Percentiles rank a stretch among this genome's conserved stretches.
Conservation (phyloP, 2,888 invertebrate genomes). For the Parapristionchus giblindavisi region DNA sequence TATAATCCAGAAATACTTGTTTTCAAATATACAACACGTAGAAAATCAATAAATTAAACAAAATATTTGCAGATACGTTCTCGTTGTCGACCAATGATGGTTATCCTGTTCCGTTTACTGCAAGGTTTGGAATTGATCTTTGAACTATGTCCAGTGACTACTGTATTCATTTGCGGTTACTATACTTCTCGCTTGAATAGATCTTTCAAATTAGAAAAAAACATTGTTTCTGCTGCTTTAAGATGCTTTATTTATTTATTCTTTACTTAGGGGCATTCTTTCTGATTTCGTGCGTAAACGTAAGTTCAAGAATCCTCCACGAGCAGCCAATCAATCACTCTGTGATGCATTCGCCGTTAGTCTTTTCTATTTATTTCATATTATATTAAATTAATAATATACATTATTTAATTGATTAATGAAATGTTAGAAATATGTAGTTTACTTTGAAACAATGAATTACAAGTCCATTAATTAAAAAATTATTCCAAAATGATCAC, state of each 20-base stretch:
- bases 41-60: background rate
- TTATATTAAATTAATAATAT: too few relatives aligned
- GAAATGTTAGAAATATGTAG: too few relatives aligned
- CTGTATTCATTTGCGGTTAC: background rate
- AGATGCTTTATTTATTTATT: too few relatives aligned
- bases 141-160: background rate
- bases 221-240: background rate
- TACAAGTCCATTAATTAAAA: too few relatives aligned
- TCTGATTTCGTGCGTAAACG: background rate
- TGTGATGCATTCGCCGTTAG: conserved; percentile 31
- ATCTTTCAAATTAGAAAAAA: background rate
- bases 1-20: background rate
- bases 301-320: conserved; percentile 13
- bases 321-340: background rate
- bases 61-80: conserved; percentile 28
- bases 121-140: background rate
- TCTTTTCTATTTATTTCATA: background rate
- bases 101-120: conserved; percentile 23
- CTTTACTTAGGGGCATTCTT: conserved; percentile 1
- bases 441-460: too few relatives aligned
- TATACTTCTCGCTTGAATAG: background rate
- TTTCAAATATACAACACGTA: background rate
- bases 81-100: background rate
- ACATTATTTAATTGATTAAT: too few relatives aligned
- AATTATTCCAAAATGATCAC: too few relatives aligned